phyloP scores from a whole-genome alignment of 2,797 vertebrate species.

The Amblyopsis hoosieri region DNA sequence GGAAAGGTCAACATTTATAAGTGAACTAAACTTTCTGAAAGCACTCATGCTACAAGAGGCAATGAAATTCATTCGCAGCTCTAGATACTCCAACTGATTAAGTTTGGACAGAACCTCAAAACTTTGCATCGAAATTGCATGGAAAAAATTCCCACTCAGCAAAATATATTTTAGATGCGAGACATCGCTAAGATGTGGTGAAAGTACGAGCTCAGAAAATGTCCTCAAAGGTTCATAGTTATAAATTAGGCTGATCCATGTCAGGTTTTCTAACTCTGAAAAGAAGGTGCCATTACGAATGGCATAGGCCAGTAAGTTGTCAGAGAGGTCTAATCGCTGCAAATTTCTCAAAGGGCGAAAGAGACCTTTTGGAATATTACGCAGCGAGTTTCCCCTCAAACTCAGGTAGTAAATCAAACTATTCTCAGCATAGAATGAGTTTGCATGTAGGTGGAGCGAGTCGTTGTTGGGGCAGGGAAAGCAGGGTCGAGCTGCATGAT shows the following conservation, averaged over 20 bases:
- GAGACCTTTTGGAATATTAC: slow-evolving; percentile 65
- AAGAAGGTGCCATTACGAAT: slow-evolving; percentile 79
- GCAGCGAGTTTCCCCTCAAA: slow-evolving; percentile 80
- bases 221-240: slow-evolving; percentile 75
- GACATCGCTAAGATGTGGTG: slow-evolving; percentile 68
- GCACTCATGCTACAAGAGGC: slow-evolving; percentile 50
- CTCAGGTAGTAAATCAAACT: slow-evolving; percentile 68
- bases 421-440: slow-evolving; percentile 63
- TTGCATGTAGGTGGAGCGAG: slow-evolving; percentile 60
- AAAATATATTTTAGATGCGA: slow-evolving; percentile 59
- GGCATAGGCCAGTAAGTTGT: slow-evolving; percentile 76
- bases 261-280: slow-evolving; percentile 66
- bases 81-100: slow-evolving; percentile 59
- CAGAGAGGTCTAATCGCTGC: slow-evolving; percentile 74
- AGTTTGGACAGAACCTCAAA: slow-evolving; percentile 67
- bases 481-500: slow-evolving; percentile 84
- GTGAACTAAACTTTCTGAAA: slow-evolving; percentile 57
- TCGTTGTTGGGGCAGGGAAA: slow-evolving; percentile 76
- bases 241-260: slow-evolving; percentile 76
- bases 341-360: slow-evolving; percentile 66
- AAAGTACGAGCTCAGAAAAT: slow-evolving; percentile 64
- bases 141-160: slow-evolving; percentile 81
- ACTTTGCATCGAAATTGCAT: slow-evolving; percentile 55
- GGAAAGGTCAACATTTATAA: slow-evolving; percentile 72
- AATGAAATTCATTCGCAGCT: slow-evolving; percentile 83